Conservation (phyloP, 2,113 vertebrate species). For the Hypomesus transpacificus region DNA sequence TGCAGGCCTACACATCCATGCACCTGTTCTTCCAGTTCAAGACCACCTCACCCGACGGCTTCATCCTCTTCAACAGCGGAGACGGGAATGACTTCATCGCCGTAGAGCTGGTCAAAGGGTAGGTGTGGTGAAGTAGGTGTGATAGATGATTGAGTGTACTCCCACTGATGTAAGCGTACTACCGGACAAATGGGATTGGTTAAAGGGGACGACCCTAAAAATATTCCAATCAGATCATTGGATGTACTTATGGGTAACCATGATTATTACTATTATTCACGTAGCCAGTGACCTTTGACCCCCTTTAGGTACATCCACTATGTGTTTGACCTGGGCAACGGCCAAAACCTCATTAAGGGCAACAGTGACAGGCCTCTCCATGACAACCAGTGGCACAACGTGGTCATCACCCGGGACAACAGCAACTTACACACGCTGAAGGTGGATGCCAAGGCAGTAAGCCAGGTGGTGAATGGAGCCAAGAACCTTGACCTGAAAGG, state of each 20-base stretch:
- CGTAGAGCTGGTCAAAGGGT: slow-evolving; percentile 97
- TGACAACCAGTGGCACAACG: slow-evolving; percentile 99
- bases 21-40: slow-evolving; percentile 99
- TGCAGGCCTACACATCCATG: slow-evolving; percentile 98
- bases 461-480: slow-evolving; percentile 95
- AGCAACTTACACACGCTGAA: slow-evolving; percentile 96
- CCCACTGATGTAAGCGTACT: too few species aligned
- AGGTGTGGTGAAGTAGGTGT: slow-evolving; percentile 12
- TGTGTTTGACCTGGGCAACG: slow-evolving; percentile 97
- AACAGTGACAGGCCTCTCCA: slow-evolving; percentile 91
- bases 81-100: slow-evolving; percentile 91
- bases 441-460: slow-evolving; percentile 88
- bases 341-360: slow-evolving; percentile 95
- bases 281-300: background rate
- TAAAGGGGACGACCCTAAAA: too few species aligned
- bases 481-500: slow-evolving; percentile 99
- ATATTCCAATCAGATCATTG: too few species aligned
- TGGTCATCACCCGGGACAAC: slow-evolving; percentile 94
- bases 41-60: slow-evolving; percentile 93
- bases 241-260: too few species aligned
- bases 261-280: too few species aligned
- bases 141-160: too few species aligned
- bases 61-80: slow-evolving; percentile 94
- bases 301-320: slow-evolving; percentile 90
- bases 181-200: too few species aligned